These are phyloP conservation scores for Clivina fossor DNA, from an alignment of 2,888 invertebrate species.

Conservation along the genomic window DNA sequence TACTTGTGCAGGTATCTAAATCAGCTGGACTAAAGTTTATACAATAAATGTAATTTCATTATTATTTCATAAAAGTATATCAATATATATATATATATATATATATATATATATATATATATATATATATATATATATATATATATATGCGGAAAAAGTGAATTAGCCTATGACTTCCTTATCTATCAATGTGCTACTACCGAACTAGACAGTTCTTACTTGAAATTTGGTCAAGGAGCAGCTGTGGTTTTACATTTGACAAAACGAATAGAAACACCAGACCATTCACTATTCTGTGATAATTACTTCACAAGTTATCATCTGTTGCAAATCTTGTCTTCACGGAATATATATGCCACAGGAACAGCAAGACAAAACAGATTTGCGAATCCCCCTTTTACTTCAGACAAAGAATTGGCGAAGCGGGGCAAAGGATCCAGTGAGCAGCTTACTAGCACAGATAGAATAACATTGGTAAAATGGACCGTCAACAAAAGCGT, in stretches of 20 bases:
- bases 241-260: slow-evolving; percentile 31
- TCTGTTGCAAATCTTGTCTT: slow-evolving; percentile 37
- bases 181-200: slow-evolving; percentile 42
- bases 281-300: slow-evolving; percentile 27
- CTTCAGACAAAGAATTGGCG: slow-evolving; percentile 35
- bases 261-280: slow-evolving; percentile 24
- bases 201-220: slow-evolving; percentile 27
- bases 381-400: slow-evolving; percentile 37
- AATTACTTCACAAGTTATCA: slow-evolving; percentile 39
- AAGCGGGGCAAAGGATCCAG: slow-evolving; percentile 34
- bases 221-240: slow-evolving; percentile 36
- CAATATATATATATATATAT: too few species aligned
- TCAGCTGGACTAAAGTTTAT: too few species aligned
- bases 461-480: slow-evolving; percentile 33
- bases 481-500: slow-evolving; percentile 42
- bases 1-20: too few species aligned
- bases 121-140: too few species aligned
- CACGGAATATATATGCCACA: slow-evolving; percentile 23
- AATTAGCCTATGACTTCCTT: slow-evolving; percentile 43
- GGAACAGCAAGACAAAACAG: slow-evolving; percentile 37
- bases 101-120: too few species aligned
- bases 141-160: slow-evolving; percentile 42
- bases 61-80: too few species aligned
- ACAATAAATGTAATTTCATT: too few species aligned
- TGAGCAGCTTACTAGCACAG: slow-evolving; percentile 36